A percentile compares a stretch with the other conserved stretches of the same genome.
phyloP scores from a whole-genome alignment of 2,113 vertebrate species.

The Trichomycterus rosablanca region DNA sequence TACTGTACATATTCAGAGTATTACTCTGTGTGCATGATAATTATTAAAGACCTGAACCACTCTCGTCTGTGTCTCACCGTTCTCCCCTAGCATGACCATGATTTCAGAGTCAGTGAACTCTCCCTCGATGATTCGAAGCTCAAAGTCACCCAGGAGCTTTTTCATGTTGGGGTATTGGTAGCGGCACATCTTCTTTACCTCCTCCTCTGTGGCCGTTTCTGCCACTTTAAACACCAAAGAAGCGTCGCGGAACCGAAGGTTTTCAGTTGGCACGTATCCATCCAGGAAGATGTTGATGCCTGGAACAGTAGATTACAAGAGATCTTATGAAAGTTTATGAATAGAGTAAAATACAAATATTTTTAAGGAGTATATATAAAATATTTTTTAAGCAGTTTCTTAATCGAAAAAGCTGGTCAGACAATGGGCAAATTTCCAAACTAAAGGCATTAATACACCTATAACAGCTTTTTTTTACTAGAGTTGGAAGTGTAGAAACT shows the following conservation, averaged over 20 bases:
- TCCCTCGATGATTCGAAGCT: slow-evolving; percentile 81
- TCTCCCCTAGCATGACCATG: slow-evolving; percentile 98
- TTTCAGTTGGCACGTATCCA: slow-evolving; percentile 98
- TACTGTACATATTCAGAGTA: too few species aligned
- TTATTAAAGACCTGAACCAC: too few species aligned
- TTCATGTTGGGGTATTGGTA: slow-evolving; percentile 94
- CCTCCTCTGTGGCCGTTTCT: slow-evolving; percentile 94
- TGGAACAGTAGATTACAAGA: slow-evolving; percentile 40
- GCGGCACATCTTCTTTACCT: slow-evolving; percentile 92
- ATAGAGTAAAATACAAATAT: neutral
- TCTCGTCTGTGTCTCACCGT: slow-evolving; percentile 69
- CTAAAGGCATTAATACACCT: too few species aligned
- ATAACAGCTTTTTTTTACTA: too few species aligned
- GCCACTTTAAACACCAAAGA: slow-evolving; percentile 97
- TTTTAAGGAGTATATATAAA: too few species aligned
- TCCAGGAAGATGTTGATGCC: slow-evolving; percentile 99
- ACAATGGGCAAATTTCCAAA: too few species aligned
- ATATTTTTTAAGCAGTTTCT: too few species aligned
- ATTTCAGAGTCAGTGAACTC: slow-evolving; percentile 98
- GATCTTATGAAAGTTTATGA: neutral
- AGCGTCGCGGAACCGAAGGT: slow-evolving; percentile 88
- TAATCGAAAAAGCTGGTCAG: too few species aligned
- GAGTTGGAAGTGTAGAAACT: too few species aligned
- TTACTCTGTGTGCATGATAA: too few species aligned
- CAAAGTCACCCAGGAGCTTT: slow-evolving; percentile 94